Evolutionary conservation across 2,888 invertebrate species (phyloP).

Genomic region (Acanthosepion lycidas): DNA sequence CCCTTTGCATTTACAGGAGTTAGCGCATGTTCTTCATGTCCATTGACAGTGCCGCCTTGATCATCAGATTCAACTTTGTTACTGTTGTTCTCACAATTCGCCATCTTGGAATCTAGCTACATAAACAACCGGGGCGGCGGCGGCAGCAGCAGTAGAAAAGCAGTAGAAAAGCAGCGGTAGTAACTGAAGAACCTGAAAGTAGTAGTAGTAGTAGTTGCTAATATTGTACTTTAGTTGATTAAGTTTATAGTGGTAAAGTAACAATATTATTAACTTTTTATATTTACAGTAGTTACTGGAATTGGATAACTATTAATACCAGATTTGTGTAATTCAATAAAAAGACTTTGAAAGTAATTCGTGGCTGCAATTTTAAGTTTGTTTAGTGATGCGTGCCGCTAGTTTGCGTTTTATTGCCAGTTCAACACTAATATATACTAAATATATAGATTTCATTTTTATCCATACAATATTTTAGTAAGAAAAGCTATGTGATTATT

Average conservation of each 20-base stretch:
- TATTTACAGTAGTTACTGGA: background rate
- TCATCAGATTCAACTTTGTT: background rate
- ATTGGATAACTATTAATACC: background rate
- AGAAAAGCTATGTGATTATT: no score
- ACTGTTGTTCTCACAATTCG: slow-evolving; percentile 6
- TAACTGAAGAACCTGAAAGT: background rate
- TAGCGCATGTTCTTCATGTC: background rate
- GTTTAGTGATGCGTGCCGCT: no score
- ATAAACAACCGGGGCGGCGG: background rate
- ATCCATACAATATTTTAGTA: no score
- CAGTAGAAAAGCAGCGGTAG: background rate
- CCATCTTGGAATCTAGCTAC: slow-evolving; percentile 40
- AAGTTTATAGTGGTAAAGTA: background rate
- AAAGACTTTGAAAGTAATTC: no score
- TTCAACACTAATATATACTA: no score
- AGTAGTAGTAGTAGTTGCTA: background rate
- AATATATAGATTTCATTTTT: no score
- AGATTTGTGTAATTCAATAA: background rate
- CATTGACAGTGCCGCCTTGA: background rate
- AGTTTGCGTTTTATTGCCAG: no score
- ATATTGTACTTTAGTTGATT: background rate
- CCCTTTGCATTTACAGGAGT: background rate
- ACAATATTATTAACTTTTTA: background rate
- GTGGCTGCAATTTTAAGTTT: no score
- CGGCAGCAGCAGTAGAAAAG: background rate